phyloP scores from a whole-genome alignment of 2,113 vertebrate genomes.

The Promerops cafer region DNA sequence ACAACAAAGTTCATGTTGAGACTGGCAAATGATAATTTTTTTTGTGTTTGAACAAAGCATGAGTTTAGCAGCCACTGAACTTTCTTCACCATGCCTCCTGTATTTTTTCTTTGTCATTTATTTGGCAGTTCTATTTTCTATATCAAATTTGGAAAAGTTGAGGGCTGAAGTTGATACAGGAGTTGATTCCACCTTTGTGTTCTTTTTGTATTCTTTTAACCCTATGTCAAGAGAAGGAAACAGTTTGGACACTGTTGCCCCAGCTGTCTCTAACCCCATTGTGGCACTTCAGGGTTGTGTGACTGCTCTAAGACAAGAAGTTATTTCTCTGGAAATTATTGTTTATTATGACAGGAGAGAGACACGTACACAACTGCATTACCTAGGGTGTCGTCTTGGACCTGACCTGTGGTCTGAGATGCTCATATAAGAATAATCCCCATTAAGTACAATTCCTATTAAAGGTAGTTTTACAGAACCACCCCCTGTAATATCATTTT shows the following conservation, averaged over 20 bases:
- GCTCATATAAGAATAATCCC: not conserved
- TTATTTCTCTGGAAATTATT: not conserved
- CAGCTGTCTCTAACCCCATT: not conserved
- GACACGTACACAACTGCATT: not conserved
- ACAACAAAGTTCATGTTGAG: not conserved
- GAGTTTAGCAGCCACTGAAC: not conserved
- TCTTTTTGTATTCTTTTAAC: not conserved
- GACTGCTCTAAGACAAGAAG: not conserved
- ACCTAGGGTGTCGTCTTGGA: not conserved
- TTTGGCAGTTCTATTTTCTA: not conserved
- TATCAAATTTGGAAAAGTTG: not conserved
- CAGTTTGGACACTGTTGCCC: not conserved
- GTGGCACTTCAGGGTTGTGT: not conserved
- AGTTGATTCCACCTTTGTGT: not conserved
- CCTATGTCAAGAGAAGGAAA: not conserved
- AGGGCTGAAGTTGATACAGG: not conserved
- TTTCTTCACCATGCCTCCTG: not conserved
- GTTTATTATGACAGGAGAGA: not conserved
- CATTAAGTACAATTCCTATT: not conserved
- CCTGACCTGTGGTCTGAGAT: not conserved
- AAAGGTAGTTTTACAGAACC: not conserved
- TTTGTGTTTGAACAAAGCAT: not conserved
- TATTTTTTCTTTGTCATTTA: not conserved
- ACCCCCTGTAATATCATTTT: not conserved
- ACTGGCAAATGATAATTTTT: not conserved